Base-by-base conservation (phyloP, 2,888 invertebrate species). In the Drosophila suboccidentalis region DNA sequence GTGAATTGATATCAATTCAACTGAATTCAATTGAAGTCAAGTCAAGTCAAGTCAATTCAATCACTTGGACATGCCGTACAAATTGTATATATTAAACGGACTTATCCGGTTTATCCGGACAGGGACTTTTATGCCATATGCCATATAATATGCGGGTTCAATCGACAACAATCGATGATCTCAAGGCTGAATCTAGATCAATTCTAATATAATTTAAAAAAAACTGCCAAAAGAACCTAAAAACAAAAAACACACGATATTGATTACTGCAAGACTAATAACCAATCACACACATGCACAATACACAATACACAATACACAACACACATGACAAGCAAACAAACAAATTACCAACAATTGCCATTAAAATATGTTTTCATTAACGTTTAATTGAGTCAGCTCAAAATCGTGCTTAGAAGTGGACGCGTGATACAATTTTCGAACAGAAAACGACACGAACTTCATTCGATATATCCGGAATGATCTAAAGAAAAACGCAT, bases 331-430 rank as follows among this genome's bases (percentile, higher is more conserved):
- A 66, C 62, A 77, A 58, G 63, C 55, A 53, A 72, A 58, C 59
- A 67, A 72, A 79, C 82, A 79, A 79, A 79, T 85, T 78, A 61
- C 64, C 68, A 82, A 86, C 71, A 79, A 75, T 86, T 82, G 57
- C 60, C 65, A 72, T 75, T 79, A 57, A 79, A 81, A 64, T 84
- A 71, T 71, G 75, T 75, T 85, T 78, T 69, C 82, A 82, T 81
- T 85, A 82, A 55, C 75, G 54, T 70, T 75, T 81, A 78, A 85
- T 81, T 85, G 82, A 67, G 67, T 67, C 53, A 50, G 43, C 11
- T 15, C 29, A 57, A 46, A 47, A 38, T 15, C 36, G 38, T n/a
- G 44, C 36, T 11, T 57, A 36, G 55, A 22, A 34, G 22, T 57
- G 55, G 4, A n/a, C 22, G 44, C 32, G 55, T 55, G 55, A 15